phyloP scores from a whole-genome alignment of 2,888 invertebrate species.

The Galerucella nymphaeae region DNA sequence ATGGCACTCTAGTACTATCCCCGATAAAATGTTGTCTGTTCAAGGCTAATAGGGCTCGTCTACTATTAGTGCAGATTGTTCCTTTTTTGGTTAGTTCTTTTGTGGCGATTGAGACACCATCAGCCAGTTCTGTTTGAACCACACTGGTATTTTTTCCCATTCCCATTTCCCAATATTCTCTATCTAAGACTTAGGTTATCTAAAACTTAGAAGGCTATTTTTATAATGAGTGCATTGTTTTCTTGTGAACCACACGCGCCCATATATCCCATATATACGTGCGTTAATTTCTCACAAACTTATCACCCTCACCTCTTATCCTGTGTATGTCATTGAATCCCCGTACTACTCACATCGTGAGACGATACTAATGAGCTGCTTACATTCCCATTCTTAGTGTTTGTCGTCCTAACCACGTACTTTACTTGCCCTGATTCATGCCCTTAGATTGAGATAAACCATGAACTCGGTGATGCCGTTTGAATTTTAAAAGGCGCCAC shows the following conservation, averaged over 20 bases:
- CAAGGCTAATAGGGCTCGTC: no score
- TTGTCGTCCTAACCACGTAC: constrained; percentile 31
- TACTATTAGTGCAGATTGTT: no score
- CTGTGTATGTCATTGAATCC: constrained; percentile 9
- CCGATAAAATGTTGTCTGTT: no score
- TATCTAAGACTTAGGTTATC: no score
- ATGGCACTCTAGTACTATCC: no score
- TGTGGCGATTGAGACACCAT: no score
- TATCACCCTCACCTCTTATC: constrained; percentile 12
- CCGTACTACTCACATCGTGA: constrained; percentile 11
- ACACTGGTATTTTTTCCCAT: no score
- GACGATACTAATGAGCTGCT: constrained; percentile 38
- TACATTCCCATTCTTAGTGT: constrained; percentile 30
- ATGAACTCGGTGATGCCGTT: constrained; percentile 33
- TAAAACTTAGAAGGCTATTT: not conserved
- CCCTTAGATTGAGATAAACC: constrained; percentile 36
- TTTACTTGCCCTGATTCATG: constrained; percentile 21
- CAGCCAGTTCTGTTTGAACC: no score
- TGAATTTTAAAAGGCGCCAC: constrained; percentile 29
- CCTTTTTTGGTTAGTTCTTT: no score
- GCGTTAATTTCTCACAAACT: constrained; percentile 11
- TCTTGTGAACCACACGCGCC: not conserved
- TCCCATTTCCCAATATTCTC: no score
- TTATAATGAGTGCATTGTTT: not conserved
- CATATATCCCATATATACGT: not conserved